Conservation (phyloP, 1,140 invertebrate species). For the Prorops nasuta region DNA sequence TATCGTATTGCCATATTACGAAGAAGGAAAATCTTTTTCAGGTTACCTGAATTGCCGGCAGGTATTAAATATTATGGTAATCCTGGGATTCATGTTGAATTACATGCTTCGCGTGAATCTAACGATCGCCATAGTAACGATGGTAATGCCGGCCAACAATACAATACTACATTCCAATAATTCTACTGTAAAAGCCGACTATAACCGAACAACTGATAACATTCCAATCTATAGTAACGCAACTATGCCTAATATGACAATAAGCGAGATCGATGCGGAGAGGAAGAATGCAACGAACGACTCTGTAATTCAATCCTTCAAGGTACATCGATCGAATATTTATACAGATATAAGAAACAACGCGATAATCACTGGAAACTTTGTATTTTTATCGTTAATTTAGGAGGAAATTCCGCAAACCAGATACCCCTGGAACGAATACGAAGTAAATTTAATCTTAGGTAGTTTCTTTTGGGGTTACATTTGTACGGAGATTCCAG, state of each 20-base stretch:
- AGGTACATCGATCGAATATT: no score
- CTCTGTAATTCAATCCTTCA: no score
- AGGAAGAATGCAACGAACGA: no score
- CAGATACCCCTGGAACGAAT: slow-evolving; percentile 69
- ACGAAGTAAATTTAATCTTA: slow-evolving; percentile 74
- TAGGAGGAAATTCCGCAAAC: no score
- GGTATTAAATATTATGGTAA: slow-evolving; percentile 80
- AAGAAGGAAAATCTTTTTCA: no score
- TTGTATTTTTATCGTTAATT: no score
- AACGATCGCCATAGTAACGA: slow-evolving; percentile 85
- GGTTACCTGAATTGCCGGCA: slow-evolving; percentile 73
- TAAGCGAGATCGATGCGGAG: slow-evolving; percentile 24
- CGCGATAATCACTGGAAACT: no score
- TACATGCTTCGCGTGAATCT: slow-evolving; percentile 86
- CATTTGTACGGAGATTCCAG: slow-evolving; percentile 82
- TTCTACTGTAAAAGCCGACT: no score
- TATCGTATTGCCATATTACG: no score
- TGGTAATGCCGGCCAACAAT: slow-evolving; percentile 64
- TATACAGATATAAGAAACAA: no score
- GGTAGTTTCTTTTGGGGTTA: slow-evolving; percentile 91
- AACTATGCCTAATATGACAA: slow-evolving; percentile 10
- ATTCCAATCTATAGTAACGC: slow-evolving; percentile 1
- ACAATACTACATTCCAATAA: slow-evolving; percentile 27
- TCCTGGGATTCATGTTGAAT: slow-evolving; percentile 83
- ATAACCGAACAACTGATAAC: no score